Base-by-base conservation (phyloP, 2,888 invertebrate genomes). In the Fragum fragum region DNA sequence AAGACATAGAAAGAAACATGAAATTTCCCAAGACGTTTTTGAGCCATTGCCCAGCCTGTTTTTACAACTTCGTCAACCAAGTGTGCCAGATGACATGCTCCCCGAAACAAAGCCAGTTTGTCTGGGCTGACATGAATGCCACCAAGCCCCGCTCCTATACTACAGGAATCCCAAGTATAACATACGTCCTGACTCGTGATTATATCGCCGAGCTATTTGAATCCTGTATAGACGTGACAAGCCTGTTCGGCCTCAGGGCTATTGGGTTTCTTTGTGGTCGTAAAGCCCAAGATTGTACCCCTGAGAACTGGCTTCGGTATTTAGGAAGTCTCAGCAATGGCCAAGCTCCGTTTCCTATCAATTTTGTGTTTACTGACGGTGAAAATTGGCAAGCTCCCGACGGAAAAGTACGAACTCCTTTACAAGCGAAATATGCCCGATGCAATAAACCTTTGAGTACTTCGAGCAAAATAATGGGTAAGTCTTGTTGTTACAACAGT, bases 11-110 rank as follows among this genome's bases (percentile, higher is more conserved):
- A 3, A 72, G 63, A 3, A 93, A 91, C 80, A 95, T 97, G 86
- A 87, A 93, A 1, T 94, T 96, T 81, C 97, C 97, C 0, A 96
- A 96, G 63, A 95, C 96, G 93, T 95, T 98, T 80, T 87, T 99
- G 39, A 95, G 95, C 55, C 95, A 98, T 73, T 99, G 99, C 94
- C 98, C 98, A 0, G 96, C 97, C 0, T 99, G 99, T 94, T 96
- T 97, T 95, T 95, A 96, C 86, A 99, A 99, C 95, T 97, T 99
- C 93, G 95, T 96, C 53, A 95, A 96, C 85, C 97, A 98, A 90
- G 96, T 98, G 89, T 99, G 99, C 94, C 96, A 96, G 79, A 96
- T 98, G 94, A 97, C 98, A 0, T 99, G 99, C 94, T 96, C 96
- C 23, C 96, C 97, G 0, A 92, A 95, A 1, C 98, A 99, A 94